Evolutionary conservation across 2,888 invertebrate genomes (phyloP), one percentile per base, ranked within the genome.

Genomic region (Automeris io): DNA sequence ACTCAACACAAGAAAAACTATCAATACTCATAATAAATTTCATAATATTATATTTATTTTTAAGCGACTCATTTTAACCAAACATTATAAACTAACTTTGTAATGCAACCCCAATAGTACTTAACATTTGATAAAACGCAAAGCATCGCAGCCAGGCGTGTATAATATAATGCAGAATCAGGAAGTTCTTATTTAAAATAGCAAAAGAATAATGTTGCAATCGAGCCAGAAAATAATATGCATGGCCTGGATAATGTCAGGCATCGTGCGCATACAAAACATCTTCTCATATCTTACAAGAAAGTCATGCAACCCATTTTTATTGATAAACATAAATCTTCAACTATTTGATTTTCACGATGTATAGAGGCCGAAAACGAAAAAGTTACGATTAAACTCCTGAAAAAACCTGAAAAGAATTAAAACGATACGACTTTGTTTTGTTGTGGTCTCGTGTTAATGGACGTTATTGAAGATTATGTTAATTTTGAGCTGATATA

Each of bases 141-240:
- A 85, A 85, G 85, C 85, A 69, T 80, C 80, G 79, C 76, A 77
- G 74, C 73, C 78, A 85, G 83, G 85, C 85, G 82, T 77, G 81
- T 70, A 70, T 69, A 61, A 49, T 51, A 49, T 49, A 57, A 68
- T 64, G 61, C 63, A 61, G 57, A 37, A 21, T 18, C 16, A 21
- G 16, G 16, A 31, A 31, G 21, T 13, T 32, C 11, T 11, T 18
- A 37, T 32, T 31, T 22, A 18, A 34, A 22, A 31, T 2, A 37
- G 23, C 31, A 16, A 11, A 35, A 25, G 49, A 56, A 61, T 55
- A 23, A 50, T 38, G 50, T 53, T 51, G 51, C 65, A 69, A 63
- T 64, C 62, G 55, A 56, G 60, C 25, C 57, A 66, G 56, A 58
- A 60, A 49, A 56, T 63, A 61, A 59, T 60, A 49, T 26, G 25